A percentile compares a stretch with the other conserved stretches of the same genome.
Evolutionary conservation across 1,140 invertebrate genomes (phyloP).

Genomic region (Chelonus insularis): DNA sequence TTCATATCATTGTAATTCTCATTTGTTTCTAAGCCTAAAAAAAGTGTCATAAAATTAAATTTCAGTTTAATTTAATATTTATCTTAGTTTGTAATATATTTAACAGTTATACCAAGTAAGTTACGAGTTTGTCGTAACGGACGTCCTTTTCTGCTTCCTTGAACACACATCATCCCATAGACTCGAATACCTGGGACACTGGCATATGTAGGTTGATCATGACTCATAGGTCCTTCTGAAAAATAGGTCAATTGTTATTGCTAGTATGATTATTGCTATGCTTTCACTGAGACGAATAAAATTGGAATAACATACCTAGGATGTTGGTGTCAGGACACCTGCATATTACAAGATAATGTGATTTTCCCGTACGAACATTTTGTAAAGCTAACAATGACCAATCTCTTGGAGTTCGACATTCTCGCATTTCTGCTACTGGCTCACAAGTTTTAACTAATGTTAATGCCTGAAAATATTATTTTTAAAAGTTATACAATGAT

Average conservation of each 20-base stretch:
- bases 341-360: constrained; percentile 92
- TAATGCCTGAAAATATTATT: constrained; percentile 66
- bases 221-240: constrained; percentile 87
- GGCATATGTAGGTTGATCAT: constrained; percentile 90
- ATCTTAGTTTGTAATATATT: neutral
- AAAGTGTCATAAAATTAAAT: neutral
- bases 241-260: constrained; percentile 7
- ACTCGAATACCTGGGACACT: constrained; percentile 89
- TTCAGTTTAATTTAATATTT: too few species aligned
- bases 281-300: neutral
- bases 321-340: constrained; percentile 82
- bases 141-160: constrained; percentile 58
- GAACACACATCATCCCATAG: constrained; percentile 91
- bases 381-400: constrained; percentile 91
- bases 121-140: constrained; percentile 59
- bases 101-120: constrained; percentile 46
- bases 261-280: neutral
- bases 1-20: constrained; percentile 34
- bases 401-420: constrained; percentile 83
- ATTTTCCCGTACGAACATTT: constrained; percentile 89
- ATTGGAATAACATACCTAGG: constrained; percentile 67
- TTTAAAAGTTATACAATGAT: constrained; percentile 3
- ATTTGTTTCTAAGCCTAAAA: constrained; percentile 19
- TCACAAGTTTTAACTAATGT: constrained; percentile 93
- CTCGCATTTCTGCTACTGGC: constrained; percentile 83